A percentile compares a stretch with the other conserved stretches of the same genome.
Evolutionary conservation across 2,888 invertebrate species (phyloP).

Genomic region (Volucella inanis): DNA sequence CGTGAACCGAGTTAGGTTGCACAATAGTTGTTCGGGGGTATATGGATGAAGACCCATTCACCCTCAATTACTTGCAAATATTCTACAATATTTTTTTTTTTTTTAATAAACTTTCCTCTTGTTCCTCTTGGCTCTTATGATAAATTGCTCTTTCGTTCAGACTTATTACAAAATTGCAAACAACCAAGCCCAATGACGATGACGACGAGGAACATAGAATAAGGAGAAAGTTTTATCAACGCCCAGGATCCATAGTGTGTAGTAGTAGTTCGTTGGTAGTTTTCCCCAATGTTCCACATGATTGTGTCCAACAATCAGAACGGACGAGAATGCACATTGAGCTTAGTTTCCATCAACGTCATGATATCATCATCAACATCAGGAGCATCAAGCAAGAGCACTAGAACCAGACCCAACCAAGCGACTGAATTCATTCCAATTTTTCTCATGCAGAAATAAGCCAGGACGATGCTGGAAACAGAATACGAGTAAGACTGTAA

Average conservation of each 20-base stretch:
- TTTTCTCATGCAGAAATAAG: constrained; percentile 73
- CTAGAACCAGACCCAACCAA: constrained; percentile 57
- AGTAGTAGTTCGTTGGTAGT: constrained; percentile 18
- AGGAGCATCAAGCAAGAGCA: constrained; percentile 41
- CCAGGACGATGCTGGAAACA: constrained; percentile 47
- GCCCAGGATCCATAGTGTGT: constrained; percentile 27
- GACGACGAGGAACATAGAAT: constrained; percentile 55
- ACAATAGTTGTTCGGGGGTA: constrained; percentile 6
- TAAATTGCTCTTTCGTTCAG: constrained; percentile 72
- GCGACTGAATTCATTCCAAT: constrained; percentile 72
- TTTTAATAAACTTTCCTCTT: background rate
- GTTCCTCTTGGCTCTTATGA: constrained; percentile 60
- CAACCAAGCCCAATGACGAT: too few relatives aligned
- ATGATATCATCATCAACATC: constrained; percentile 73
- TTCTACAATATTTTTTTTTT: constrained; percentile 42
- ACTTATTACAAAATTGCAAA: constrained; percentile 72
- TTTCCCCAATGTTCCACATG: constrained; percentile 72
- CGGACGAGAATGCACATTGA: constrained; percentile 68
- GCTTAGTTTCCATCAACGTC: constrained; percentile 75
- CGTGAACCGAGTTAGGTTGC: constrained; percentile 32
- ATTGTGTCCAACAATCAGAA: constrained; percentile 72
- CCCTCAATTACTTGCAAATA: constrained; percentile 70
- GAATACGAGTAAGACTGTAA: constrained; percentile 12
- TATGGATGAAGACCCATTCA: background rate
- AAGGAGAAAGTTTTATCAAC: constrained; percentile 48